Base-by-base conservation (phyloP, 2,113 vertebrate genomes). In the Cavia porcellus region DNA sequence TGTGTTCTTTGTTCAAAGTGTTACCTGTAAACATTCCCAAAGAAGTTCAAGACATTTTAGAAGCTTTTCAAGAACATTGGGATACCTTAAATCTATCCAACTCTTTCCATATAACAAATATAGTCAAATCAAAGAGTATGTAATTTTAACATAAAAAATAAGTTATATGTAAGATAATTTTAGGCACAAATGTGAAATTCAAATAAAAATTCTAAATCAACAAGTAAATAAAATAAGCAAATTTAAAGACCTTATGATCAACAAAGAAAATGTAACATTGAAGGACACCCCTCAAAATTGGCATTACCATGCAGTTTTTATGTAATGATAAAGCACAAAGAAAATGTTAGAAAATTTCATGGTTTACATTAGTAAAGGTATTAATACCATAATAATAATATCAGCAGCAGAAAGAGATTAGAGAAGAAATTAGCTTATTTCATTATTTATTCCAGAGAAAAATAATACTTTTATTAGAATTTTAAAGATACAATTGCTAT, bases 121-220 rank as follows among this genome's bases (percentile, higher is more conserved):
- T 70, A 35, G 80, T 38, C 47, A 24, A 68, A 72, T 86, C 25
- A 82, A 86, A 96, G 12, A 72, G 70, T 12, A 82, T 86, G 57
- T 3, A 90, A 35, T n/a, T 42, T 3, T 50, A 77, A 5, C 38
- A 86, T 42, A 15, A 64, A 89, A 68, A 86, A 17, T 77, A 89
- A 75, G 22, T 66, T 87, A 82, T 6, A 89, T 1, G 47, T 3
- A 45, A 66, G 7, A 72, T 50, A 86, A 10, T 70, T 96, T 94
- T 82, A 81, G 55, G 12, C 1, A 57, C 38, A 90, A 86, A 72
- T 72, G 9, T 79, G 72, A 80, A 90, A 66, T 17, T 88, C 7
- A 95, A 95, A 86, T 24, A 90, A 92, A 96, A 64, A 57, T 86
- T 35, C 90, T 45, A 75, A 92, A 75, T 68, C 3, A 42, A 45